Evolutionary conservation across 2,888 invertebrate genomes (phyloP).

Genomic region (Brenthis daphne): DNA sequence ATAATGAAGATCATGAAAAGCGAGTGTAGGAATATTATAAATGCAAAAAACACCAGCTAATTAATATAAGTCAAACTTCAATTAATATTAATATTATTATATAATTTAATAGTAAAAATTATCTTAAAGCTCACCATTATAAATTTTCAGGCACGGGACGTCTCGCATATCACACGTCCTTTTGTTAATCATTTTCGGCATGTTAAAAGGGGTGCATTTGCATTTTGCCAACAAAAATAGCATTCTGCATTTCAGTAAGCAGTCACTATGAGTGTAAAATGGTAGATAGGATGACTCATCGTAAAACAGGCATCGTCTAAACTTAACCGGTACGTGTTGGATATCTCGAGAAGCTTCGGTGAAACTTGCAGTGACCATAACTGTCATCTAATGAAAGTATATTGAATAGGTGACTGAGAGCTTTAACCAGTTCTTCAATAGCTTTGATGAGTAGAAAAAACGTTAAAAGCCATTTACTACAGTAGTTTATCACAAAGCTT

Average conservation of each 20-base stretch:
- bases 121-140: conserved; percentile 59
- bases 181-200: conserved; percentile 65
- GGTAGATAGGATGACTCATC: conserved; percentile 74
- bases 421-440: background rate
- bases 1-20: too few species aligned
- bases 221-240: conserved; percentile 75
- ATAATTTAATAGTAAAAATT: too few species aligned
- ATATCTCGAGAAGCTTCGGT: conserved; percentile 75
- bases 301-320: conserved; percentile 82
- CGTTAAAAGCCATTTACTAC: too few species aligned
- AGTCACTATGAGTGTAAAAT: conserved; percentile 82
- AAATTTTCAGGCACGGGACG: conserved; percentile 71
- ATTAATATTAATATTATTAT: too few species aligned
- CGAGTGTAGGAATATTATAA: too few species aligned
- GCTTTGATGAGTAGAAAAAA: too few species aligned
- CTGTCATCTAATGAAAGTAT: conserved; percentile 60
- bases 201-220: conserved; percentile 82
- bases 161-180: conserved; percentile 78
- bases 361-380: conserved; percentile 66
- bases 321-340: conserved; percentile 62
- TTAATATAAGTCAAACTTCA: too few species aligned
- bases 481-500: conserved; percentile 28
- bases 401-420: background rate
- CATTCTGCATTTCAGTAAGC: conserved; percentile 81
- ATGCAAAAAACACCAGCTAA: too few species aligned